Base-by-base conservation (phyloP, 2,113 vertebrate species). In the Larimichthys polyactis region DNA sequence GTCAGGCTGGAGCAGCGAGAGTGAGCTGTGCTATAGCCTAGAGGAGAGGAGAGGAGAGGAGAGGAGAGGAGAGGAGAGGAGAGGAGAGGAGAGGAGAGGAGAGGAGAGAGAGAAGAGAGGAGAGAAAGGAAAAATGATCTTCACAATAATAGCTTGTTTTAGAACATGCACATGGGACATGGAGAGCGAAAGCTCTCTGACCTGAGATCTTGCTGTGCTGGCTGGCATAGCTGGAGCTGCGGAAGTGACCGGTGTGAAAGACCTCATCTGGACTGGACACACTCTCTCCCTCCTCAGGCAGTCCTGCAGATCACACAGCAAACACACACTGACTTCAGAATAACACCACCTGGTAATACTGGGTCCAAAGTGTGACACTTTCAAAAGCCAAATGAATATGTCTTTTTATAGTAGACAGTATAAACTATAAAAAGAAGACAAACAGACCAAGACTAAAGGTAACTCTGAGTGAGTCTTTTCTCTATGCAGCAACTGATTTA, bases 171-270 rank as follows among this genome's bases (percentile, higher is more conserved):
- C 44, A 46, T 46, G 2, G 16, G 27, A 22, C 22, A 20, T 20
- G 22, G 29, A 22, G 51, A 60, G 44, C 17, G 32, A 24, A 24
- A 19, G 17, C 4, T 54, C 67, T 79, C 87, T 75, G 22, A 92
- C 91, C 91, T 87, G 91, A 93, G 29, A 93, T 89, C 73, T 52
- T 90, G 71, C 91, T 93, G 70, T 93, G 91, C 65, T 91, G 90
- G 58, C 87, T 92, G 72, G 90, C 91, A 19, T 83, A 83, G 62
- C 91, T 92, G 73, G 91, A 90, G 83, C 80, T 93, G 71, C 91
- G 83, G 58, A 89, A n/a, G 52, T 93, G 91, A 24, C 90, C 75
- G 0, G 51, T 46, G 36, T 71, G 77, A 62, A 90, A 89, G 55
- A 88, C 84, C 3, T 91, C 87, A 0, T 90, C 89, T 36, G 81